Evolutionary conservation across 2,113 vertebrate species (phyloP), one percentile per base, ranked within the genome.

Genomic region (Bubo blakistoni): DNA sequence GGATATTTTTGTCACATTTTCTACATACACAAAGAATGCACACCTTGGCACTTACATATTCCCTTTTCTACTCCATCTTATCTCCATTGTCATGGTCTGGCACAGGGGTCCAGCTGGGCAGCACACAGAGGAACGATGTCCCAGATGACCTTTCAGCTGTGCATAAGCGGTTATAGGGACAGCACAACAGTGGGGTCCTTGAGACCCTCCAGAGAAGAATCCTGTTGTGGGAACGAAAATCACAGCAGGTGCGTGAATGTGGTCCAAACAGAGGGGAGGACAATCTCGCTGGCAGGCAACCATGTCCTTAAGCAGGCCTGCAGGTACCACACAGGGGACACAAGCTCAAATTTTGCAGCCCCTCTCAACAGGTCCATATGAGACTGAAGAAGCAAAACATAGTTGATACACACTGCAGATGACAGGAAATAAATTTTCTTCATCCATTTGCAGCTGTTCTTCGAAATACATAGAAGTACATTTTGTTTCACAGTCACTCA

Each of bases 121-220:
- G 14, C 34, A 67, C 20, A 46, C 10, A 27, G 30, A 76, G 16
- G 18, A 66, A 51, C 5, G 1, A 8, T 90, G 49, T 40, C 24
- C 16, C 51, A 38, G 55, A 34, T 92, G 47, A 66, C 10, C 4
- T 61, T 44, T 36, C 34, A 49, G 1, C 13, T 42, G 12, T 19
- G 18, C 0, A 0, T 54, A 44, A 11, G 36, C 0, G 3, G 29
- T 15, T 61, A 26, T 5, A 89, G 74, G 66, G n/a, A 34, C 18
- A 57, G 6, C 0, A 0, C 49, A 93, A 30, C 24, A 34, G 6
- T 5, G 2, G 11, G 3, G 5, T 24, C 83, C 29, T 25, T 81
- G 27, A 81, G 7, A 30, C 16, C 18, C 16, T 87, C 25, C 44
- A 71, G 38, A 42, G 57, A 73, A 71, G 12, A 84, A 29, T 36